These are phyloP conservation scores for Halichondria panicea DNA, from an alignment of 37 sponge, comb jelly and placozoan species.

Conservation along the genomic window DNA sequence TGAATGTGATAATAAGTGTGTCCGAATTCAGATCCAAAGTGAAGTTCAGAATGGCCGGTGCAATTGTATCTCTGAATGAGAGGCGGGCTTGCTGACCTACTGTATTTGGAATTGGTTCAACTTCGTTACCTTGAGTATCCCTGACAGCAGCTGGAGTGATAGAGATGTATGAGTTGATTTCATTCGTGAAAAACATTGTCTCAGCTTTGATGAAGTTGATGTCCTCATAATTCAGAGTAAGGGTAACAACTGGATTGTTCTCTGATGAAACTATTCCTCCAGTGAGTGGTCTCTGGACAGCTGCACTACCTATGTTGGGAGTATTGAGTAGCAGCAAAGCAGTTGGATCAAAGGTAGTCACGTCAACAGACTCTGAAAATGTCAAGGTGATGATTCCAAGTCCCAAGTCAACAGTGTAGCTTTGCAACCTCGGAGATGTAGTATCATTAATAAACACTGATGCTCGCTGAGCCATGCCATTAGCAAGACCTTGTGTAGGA, in stretches of 20 bases:
- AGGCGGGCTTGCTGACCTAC: constrained; percentile 50
- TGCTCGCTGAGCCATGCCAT: constrained; percentile 53
- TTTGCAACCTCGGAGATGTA: constrained; percentile 38
- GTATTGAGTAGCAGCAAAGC: constrained; percentile 76
- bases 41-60: constrained; percentile 65
- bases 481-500: constrained; percentile 51
- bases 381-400: constrained; percentile 58
- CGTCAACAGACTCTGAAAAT: constrained; percentile 80
- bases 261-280: constrained; percentile 45
- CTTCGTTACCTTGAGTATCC: constrained; percentile 70
- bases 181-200: constrained; percentile 69
- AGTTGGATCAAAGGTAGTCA: constrained; percentile 48
- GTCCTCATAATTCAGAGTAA: constrained; percentile 62
- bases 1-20: constrained; percentile 75
- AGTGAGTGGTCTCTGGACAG: constrained; percentile 41
- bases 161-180: constrained; percentile 80
- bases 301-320: constrained; percentile 69
- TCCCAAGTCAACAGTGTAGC: constrained; percentile 66
- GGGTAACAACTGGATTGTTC: constrained; percentile 42
- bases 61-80: constrained; percentile 42
- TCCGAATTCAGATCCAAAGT: constrained; percentile 70
- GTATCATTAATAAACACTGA: constrained; percentile 56
- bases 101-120: constrained; percentile 58
- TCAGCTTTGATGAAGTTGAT: constrained; percentile 79
- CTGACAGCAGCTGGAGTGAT: constrained; percentile 51